These are phyloP conservation scores for Kradibia gibbosae DNA, from an alignment of 1,140 invertebrate genomes.

Conservation along the genomic window DNA sequence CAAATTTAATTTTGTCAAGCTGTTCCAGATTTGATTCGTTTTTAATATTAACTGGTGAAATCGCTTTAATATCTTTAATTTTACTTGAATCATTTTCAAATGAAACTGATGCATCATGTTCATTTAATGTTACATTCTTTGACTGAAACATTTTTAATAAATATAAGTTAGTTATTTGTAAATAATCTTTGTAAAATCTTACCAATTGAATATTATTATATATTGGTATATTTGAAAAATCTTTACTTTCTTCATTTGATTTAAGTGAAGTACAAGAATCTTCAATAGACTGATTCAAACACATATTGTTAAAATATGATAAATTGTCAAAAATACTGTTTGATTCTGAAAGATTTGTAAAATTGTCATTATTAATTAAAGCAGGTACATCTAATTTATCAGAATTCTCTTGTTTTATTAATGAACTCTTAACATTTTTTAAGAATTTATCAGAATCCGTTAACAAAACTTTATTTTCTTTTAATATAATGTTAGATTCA, in stretches of 20 bases:
- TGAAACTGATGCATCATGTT: conserved; percentile 4
- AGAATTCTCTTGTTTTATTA: neutral
- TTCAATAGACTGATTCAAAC: conserved; percentile 32
- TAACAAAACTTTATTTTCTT: neutral
- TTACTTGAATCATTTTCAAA: conserved; percentile 6
- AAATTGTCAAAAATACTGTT: conserved; percentile 61
- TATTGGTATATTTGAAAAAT: conserved; percentile 21
- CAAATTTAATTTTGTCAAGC: conserved; percentile 50
- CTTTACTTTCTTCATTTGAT: conserved; percentile 29
- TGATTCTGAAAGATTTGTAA: conserved; percentile 39
- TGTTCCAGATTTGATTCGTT: conserved; percentile 44
- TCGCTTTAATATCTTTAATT: neutral
- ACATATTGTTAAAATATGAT: conserved; percentile 60
- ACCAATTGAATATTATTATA: conserved; percentile 29
- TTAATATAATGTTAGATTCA: no score
- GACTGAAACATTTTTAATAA: conserved; percentile 19
- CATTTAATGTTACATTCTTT: neutral
- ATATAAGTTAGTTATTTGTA: neutral
- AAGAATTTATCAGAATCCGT: neutral
- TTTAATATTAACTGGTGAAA: neutral
- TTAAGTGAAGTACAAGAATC: neutral
- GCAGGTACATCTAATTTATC: neutral
- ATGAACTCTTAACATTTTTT: neutral
- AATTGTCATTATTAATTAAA: neutral
- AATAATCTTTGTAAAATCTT: neutral